Evolutionary conservation across 2,888 invertebrate genomes (phyloP), one percentile per base, ranked within the genome.

Genomic region (Chaitophorus viminalis): DNA sequence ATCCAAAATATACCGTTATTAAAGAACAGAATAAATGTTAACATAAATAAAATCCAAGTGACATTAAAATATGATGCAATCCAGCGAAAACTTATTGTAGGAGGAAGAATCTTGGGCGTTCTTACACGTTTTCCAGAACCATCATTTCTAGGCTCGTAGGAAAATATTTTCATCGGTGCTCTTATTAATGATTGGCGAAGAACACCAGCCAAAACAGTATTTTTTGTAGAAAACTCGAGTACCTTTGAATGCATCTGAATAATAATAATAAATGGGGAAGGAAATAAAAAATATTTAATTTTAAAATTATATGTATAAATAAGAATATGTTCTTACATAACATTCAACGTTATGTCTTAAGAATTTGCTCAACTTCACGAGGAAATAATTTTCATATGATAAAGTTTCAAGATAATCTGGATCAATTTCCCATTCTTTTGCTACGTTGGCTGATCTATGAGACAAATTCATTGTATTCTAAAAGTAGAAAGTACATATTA

Each of bases 361-460:
- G 39, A 8, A 75, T 72, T 72, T 79, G 11, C 87, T 87, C 11
- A 81, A 46, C 11, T 87, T 29, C 4, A 87, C 87, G n/a, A 87
- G 79, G 5, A n/a, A 39, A 81, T 87, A 5, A n/a, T 81, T 87
- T 87, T 87, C 87, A 81, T 74, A 75, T 0, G 74, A 54, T 74
- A 87, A 46, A 18, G 87, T 21, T 33, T 29, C 74, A 9, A 74
- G 31, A 33, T 39, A 65, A 87, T 87, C 87, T 74, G 87, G 87
- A 33, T 87, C 87, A 0, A 87, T 87, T n/a, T 87, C 87, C 74
- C 54, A 87, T 74, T 87, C 81, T 81, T 74, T 87, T n/a, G 72
- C 21, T 33, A 11, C n/a, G 25, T 29, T 39, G 39, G 39, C 29
- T n/a, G n/a, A 3, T 46, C n/a, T 60, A 31, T 6, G 46, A 14